Conservation (phyloP, 2,797 vertebrate genomes). For the Propithecus perrieri region DNA sequence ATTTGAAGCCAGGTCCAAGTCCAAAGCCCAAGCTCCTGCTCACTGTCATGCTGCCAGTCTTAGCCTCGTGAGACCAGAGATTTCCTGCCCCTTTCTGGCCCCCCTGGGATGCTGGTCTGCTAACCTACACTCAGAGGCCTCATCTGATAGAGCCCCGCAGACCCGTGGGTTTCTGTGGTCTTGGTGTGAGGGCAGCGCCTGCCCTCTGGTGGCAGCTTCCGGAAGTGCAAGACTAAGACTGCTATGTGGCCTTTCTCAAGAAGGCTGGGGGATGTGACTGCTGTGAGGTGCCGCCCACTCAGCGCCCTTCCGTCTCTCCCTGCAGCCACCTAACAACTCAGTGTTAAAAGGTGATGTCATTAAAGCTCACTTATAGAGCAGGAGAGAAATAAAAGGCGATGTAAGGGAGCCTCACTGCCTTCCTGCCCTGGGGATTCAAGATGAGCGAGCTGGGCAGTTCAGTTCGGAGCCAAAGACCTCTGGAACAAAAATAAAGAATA, state of each 20-base stretch:
- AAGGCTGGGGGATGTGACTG: background rate
- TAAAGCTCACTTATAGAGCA: background rate
- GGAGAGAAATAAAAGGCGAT: background rate
- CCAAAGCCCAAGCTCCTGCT: background rate
- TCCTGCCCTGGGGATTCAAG: background rate
- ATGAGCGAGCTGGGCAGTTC: background rate
- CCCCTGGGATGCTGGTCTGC: background rate
- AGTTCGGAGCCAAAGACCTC: background rate
- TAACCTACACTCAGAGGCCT: background rate
- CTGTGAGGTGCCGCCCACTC: too few relatives aligned
- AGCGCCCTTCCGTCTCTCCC: background rate
- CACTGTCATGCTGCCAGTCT: background rate
- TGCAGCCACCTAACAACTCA: background rate
- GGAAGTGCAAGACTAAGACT: constrained; percentile 14
- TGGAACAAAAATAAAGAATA: background rate
- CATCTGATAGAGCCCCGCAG: background rate
- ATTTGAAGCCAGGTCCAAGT: background rate
- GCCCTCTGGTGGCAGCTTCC: constrained; percentile 59
- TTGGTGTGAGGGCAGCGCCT: constrained; percentile 9
- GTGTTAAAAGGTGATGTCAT: background rate
- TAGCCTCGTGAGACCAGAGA: background rate
- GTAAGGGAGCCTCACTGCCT: background rate
- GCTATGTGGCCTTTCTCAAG: background rate
- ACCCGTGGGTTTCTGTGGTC: background rate
- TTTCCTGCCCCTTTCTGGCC: background rate